Base-by-base conservation (phyloP, 2,888 invertebrate genomes). In the Actias luna region DNA sequence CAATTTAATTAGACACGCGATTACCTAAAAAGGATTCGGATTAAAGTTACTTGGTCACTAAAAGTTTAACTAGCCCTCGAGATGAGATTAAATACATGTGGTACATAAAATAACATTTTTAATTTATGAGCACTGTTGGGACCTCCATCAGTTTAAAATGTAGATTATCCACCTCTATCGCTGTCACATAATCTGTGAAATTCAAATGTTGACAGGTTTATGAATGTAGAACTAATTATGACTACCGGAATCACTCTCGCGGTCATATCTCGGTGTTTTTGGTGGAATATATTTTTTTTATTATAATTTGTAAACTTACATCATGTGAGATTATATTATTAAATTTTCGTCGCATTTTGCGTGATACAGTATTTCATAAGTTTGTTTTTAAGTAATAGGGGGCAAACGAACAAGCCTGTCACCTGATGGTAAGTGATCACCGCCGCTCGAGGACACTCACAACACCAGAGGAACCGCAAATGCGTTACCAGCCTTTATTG, bases 1-100 rank as follows among this genome's bases (percentile, higher is more conserved):
- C 55, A 55, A 29, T 55, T 55, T 55, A 55, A 55, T 55, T 29
- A 55, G 29, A 55, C 29, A 27, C 16, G 55, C 14, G 27, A 29
- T 55, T 27, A 29, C 16, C 7, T n/a, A 29, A 29, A 29, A 27
- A 55, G 55, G 29, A 55, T 8, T 18, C 14, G 55, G 55, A n/a
- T 29, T 55, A 27, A 8, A 55, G 29, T 55, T 55, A 55, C 55
- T 55, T 25, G 55, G 16, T 2, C n/a, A 55, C 8, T 29, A 29
- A 8, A 22, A 25, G 14, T 50, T 50, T 22, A 22, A 46, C 4
- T 50, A 12, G 46, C 25, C 2, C 25, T 50, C 25, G 22, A 50
- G 46, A 50, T 50, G 3, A 50, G 25, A 25, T 50, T 25, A 25
- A 22, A 10, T 22, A 12, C 12, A 22, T 25, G 46, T 12, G 22